These are phyloP conservation scores for Eidolon helvum DNA, from an alignment of 2,113 vertebrate genomes.

Conservation along the genomic window DNA sequence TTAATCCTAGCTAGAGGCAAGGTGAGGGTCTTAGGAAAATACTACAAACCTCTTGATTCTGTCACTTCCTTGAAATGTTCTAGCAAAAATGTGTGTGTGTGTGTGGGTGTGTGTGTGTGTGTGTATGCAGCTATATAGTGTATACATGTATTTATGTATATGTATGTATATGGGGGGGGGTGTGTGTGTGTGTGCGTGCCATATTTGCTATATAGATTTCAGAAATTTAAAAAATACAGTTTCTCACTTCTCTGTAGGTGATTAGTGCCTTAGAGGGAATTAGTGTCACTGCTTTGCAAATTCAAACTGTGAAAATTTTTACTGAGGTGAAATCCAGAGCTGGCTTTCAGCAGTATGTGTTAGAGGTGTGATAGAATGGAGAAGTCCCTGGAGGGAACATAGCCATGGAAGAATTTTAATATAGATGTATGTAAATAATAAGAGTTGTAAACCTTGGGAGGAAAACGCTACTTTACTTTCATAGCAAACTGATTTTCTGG, in stretches of 20 bases:
- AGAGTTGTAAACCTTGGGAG: not conserved
- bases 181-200: too few relatives aligned
- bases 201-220: not conserved
- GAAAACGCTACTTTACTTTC: not conserved
- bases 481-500: not conserved
- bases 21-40: not conserved
- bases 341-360: not conserved
- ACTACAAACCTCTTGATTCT: not conserved
- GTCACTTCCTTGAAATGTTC: not conserved
- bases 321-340: not conserved
- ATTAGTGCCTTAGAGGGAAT: not conserved
- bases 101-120: too few relatives aligned
- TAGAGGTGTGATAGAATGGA: not conserved
- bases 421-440: not conserved
- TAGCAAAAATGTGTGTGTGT: not conserved
- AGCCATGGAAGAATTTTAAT: not conserved
- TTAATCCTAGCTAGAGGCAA: not conserved
- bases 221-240: conserved; percentile 2
- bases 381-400: not conserved
- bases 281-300: not conserved
- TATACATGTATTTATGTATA: not conserved
- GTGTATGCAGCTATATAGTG: not conserved
- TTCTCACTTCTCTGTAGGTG: not conserved
- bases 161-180: too few relatives aligned
- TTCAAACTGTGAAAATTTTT: conserved; percentile 31